Conservation (phyloP, 2,888 invertebrate species). For the Lithophane semibrunnea region DNA sequence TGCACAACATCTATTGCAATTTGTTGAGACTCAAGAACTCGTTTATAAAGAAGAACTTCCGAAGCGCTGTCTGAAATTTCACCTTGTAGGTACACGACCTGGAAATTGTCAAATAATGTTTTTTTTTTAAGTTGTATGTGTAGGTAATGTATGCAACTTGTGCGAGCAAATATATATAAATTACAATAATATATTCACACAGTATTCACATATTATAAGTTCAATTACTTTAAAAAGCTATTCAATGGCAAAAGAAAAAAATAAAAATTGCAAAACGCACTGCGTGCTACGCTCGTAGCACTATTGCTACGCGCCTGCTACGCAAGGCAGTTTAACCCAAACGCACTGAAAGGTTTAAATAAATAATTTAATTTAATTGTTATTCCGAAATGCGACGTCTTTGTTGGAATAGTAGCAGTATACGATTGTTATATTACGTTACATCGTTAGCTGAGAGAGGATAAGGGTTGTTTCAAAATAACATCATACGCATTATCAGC, state of each 20-base stretch:
- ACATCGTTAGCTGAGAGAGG: constrained; percentile 57
- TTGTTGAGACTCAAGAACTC: constrained; percentile 66
- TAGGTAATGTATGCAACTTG: neutral
- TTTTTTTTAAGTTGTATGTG: neutral
- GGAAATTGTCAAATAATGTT: neutral
- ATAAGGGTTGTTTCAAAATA: constrained; percentile 64
- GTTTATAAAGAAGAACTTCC: constrained; percentile 45
- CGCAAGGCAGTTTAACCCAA: constrained; percentile 20
- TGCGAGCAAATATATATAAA: neutral
- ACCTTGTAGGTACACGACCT: constrained; percentile 8
- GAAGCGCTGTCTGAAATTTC: constrained; percentile 21
- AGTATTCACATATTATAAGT: neutral
- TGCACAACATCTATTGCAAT: constrained; percentile 74
- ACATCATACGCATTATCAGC: constrained; percentile 65
- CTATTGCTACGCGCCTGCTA: constrained; percentile 38
- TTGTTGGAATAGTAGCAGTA: constrained; percentile 33
- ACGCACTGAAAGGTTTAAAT: constrained; percentile 3
- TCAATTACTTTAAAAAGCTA: neutral
- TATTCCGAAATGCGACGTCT: constrained; percentile 2
- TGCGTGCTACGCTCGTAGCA: constrained; percentile 52
- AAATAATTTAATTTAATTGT: constrained; percentile 20
- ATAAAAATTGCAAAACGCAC: neutral
- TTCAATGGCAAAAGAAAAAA: neutral
- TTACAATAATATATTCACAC: neutral
- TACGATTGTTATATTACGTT: constrained; percentile 56